Base-by-base conservation (phyloP, 2,797 vertebrate species). In the Pelochelys cantorii region DNA sequence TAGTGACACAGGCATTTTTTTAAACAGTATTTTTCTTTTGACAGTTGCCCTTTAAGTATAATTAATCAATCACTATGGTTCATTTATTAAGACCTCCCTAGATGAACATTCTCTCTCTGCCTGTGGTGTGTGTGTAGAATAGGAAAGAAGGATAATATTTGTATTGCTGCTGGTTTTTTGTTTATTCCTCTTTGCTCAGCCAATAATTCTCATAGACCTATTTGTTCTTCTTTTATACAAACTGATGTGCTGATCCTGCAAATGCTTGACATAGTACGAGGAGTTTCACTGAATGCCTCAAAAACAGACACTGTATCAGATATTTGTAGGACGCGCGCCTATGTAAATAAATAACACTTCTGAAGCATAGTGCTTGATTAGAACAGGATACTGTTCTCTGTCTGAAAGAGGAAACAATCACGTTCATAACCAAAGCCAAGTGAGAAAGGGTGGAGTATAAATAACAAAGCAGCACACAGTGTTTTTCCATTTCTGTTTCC, bases 401-500 rank as follows among this genome's bases (percentile, higher is more conserved):
- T 0, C 7, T 79, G 90, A 81, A 55, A 75, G 20, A 94, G 94
- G 93, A 97, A 97, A 94, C 85, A 96, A 95, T 93, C 83, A 85
- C 17, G 71, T 86, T 42, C 87, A 54, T 62, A 79, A 59, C 0
- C 84, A 96, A 91, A 95, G 95, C 96, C 96, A 95, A 94, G 81
- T 59, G 91, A 95, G 92, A 92, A 93, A 95, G 96, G 96, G 96
- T 94, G 96, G 95, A 87, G 97, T 85, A 77, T 56, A 95, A 84
- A 79, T 92, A 97, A 95, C 87, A 93, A 96, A 87, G 88, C 54
- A 90, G 93, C 93, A 96, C 91, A 94, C 34, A 79, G 85, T 92
- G 94, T 93, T 95, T 95, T 96, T 96, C 96, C 91, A 96, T 92
- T 96, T 90, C 81, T 94, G 87, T 57, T 95, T 96, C 90, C 96